Conservation (phyloP, 2,113 vertebrate genomes). For the Riparia riparia region DNA sequence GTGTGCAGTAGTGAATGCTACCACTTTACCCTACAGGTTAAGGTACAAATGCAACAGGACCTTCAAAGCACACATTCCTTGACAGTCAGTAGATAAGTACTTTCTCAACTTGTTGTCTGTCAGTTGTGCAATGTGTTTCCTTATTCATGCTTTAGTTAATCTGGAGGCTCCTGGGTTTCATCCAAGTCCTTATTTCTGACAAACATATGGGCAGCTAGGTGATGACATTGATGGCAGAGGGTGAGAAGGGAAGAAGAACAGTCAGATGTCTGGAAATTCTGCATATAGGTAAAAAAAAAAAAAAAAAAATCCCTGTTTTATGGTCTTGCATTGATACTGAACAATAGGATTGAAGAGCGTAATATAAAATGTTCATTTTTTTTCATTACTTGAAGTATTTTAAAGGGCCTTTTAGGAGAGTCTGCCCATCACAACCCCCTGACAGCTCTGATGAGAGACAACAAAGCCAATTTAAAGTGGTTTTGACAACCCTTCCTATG, state of each 20-base stretch:
- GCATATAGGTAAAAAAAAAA: not conserved
- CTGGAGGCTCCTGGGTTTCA: not conserved
- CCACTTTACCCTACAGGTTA: not conserved
- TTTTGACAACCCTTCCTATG: not conserved
- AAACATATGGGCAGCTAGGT: not conserved
- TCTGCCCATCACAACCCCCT: not conserved
- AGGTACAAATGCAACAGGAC: not conserved
- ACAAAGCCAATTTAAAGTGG: not conserved
- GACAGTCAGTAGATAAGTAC: not conserved
- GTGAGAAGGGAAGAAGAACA: constrained; percentile 10
- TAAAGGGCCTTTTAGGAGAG: not conserved
- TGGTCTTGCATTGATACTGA: not conserved
- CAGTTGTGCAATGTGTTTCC: not conserved
- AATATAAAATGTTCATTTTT: not conserved
- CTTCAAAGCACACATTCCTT: not conserved
- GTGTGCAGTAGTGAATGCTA: not conserved
- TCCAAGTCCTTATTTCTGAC: not conserved
- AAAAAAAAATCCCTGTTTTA: not conserved
- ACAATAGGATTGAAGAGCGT: not conserved
- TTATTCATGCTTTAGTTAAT: constrained; percentile 6
- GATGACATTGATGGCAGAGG: not conserved
- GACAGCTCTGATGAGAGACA: not conserved
- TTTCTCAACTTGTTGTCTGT: constrained; percentile 28
- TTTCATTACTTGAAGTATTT: not conserved
- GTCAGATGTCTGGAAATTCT: not conserved